Evolutionary conservation across 2,113 vertebrate species (phyloP).

Genomic region (Gadus chalcogrammus): DNA sequence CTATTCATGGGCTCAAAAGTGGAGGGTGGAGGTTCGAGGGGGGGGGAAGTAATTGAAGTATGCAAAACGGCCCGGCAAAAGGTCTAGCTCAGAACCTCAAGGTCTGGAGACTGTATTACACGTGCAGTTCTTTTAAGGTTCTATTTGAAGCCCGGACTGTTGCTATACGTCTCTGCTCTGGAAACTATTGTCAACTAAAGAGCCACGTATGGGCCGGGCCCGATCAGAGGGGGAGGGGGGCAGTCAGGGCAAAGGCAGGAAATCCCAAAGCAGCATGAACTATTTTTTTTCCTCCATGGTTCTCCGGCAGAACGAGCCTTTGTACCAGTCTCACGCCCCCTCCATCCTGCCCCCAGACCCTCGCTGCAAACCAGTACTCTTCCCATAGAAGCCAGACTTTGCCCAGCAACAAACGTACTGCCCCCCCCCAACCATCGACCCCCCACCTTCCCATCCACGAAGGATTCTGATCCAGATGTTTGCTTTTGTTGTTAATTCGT

Average conservation of each 20-base stretch:
- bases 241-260: constrained; percentile 64
- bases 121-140: not conserved
- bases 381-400: constrained; percentile 12
- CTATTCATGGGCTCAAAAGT: too few relatives aligned
- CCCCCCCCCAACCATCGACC: constrained; percentile 49
- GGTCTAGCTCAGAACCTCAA: not conserved
- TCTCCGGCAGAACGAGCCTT: constrained; percentile 68
- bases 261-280: constrained; percentile 75
- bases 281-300: constrained; percentile 60
- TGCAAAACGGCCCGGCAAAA: constrained; percentile 27
- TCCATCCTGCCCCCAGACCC: constrained; percentile 54
- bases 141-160: not conserved
- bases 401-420: constrained; percentile 41
- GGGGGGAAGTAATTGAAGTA: constrained; percentile 38
- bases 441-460: constrained; percentile 20
- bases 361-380: not conserved
- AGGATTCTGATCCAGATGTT: constrained; percentile 42
- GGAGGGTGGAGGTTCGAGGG: not conserved
- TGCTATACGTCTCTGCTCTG: not conserved
- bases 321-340: constrained; percentile 56
- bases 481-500: constrained; percentile 7
- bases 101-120: not conserved
- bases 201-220: constrained; percentile 22
- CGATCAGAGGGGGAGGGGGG: constrained; percentile 25
- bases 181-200: constrained; percentile 30